A percentile compares a stretch with the other conserved stretches of the same genome.
These are phyloP conservation scores for Cotesia typhae DNA, from an alignment of 1,140 invertebrate genomes.

Conservation along the genomic window DNA sequence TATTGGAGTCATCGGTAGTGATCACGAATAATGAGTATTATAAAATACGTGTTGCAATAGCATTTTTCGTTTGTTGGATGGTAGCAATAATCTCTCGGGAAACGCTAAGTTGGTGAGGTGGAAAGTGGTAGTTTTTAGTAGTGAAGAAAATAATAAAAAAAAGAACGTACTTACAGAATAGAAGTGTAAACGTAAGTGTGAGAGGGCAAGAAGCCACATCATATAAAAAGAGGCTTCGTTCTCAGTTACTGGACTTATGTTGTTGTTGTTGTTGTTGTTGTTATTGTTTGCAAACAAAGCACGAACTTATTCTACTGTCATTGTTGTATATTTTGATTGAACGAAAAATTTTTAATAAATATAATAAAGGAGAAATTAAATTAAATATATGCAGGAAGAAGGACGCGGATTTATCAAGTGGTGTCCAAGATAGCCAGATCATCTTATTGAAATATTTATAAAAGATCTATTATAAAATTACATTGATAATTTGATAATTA, in stretches of 20 bases:
- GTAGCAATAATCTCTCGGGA: neutral
- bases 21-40: no score
- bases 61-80: no score
- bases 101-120: constrained; percentile 26
- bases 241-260: constrained; percentile 37
- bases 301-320: constrained; percentile 33
- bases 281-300: constrained; percentile 34
- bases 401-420: constrained; percentile 36
- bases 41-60: no score
- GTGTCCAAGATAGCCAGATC: constrained; percentile 34
- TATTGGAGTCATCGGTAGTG: no score
- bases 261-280: constrained; percentile 15
- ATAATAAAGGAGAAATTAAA: constrained; percentile 15
- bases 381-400: constrained; percentile 9
- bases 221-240: constrained; percentile 30
- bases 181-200: constrained; percentile 37
- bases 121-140: constrained; percentile 28
- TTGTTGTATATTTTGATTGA: no score
- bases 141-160: constrained; percentile 8
- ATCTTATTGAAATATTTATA: constrained; percentile 35
- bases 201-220: constrained; percentile 31
- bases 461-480: constrained; percentile 30
- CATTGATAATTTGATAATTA: neutral
- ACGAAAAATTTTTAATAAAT: no score
- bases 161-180: neutral